phyloP scores from a whole-genome alignment of 2,113 vertebrate species.

The Neotoma lepida region DNA sequence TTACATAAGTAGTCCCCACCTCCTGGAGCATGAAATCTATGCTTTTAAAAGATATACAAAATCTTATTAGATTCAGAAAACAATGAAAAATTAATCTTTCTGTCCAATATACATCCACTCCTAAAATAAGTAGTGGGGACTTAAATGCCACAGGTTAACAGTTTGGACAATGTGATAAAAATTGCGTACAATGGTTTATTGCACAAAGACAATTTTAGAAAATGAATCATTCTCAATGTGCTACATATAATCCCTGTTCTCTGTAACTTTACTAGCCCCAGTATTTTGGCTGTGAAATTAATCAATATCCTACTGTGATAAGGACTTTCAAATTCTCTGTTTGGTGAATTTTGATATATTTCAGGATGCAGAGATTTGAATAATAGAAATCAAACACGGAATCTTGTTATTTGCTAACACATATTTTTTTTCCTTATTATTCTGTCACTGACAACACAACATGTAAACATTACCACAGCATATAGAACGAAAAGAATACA shows the following conservation, averaged over 20 bases:
- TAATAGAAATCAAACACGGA: neutral
- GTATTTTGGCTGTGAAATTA: conserved; percentile 60
- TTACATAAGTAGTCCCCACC: neutral
- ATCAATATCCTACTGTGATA: conserved; percentile 34
- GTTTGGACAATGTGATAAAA: conserved; percentile 35
- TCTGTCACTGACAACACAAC: conserved; percentile 19
- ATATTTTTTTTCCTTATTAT: conserved; percentile 54
- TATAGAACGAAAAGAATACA: conserved; percentile 10
- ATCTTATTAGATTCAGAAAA: conserved; percentile 1
- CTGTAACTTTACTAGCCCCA: neutral
- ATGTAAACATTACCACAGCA: conserved; percentile 46
- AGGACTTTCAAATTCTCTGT: neutral
- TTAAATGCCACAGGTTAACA: neutral
- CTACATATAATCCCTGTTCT: neutral
- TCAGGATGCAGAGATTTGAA: neutral
- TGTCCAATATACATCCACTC: neutral
- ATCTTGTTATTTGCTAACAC: conserved; percentile 57
- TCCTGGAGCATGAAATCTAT: neutral
- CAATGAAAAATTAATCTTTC: conserved; percentile 36
- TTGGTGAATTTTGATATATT: neutral
- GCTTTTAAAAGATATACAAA: conserved; percentile 33
- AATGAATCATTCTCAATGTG: conserved; percentile 17
- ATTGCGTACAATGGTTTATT: neutral
- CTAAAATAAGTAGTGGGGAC: neutral
- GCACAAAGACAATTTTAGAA: conserved; percentile 40